Percentiles rank a stretch among this genome's conserved stretches.
These are phyloP conservation scores for Amblyteles armatorius DNA, from an alignment of 2,888 invertebrate species.

Conservation along the genomic window DNA sequence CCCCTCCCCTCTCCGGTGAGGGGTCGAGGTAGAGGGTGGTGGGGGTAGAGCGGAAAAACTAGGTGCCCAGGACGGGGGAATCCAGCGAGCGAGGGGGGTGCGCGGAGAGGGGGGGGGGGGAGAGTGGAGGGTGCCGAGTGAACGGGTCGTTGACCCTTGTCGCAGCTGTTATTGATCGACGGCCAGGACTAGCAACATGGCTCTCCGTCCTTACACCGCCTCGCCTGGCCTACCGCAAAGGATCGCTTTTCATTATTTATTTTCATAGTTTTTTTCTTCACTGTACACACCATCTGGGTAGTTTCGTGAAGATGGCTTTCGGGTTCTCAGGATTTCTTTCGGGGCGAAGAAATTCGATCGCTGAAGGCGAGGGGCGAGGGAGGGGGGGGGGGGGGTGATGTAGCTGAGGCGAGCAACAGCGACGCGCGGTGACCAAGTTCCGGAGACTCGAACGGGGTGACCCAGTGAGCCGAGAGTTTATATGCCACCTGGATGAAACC, in stretches of 20 bases:
- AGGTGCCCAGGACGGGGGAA: slow-evolving; percentile 62
- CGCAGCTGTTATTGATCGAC: slow-evolving; percentile 84
- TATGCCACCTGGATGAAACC: slow-evolving; percentile 25
- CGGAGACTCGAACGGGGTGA: slow-evolving; percentile 70
- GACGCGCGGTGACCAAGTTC: slow-evolving; percentile 68
- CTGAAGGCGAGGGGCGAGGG: not conserved
- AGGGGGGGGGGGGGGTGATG: not conserved
- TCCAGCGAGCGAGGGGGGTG: slow-evolving; percentile 39
- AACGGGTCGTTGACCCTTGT: slow-evolving; percentile 79
- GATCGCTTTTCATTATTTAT: slow-evolving; percentile 60
- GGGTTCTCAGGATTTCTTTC: not conserved
- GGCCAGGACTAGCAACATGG: slow-evolving; percentile 79
- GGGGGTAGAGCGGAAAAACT: slow-evolving; percentile 61
- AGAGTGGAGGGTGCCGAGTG: slow-evolving; percentile 69
- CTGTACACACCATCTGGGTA: not conserved
- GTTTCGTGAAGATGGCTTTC: not conserved
- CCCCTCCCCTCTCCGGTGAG: no score
- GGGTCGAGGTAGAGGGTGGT: not conserved
- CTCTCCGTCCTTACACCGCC: slow-evolving; percentile 73
- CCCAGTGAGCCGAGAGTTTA: slow-evolving; percentile 63
- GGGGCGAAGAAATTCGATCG: not conserved
- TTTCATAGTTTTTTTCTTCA: no score
- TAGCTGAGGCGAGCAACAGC: slow-evolving; percentile 31
- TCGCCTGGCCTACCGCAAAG: slow-evolving; percentile 76
- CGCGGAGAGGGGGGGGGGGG: slow-evolving; percentile 67